Evolutionary conservation across 23 tunicate species (phyloP).

Genomic region (Trididemnum clinides): DNA sequence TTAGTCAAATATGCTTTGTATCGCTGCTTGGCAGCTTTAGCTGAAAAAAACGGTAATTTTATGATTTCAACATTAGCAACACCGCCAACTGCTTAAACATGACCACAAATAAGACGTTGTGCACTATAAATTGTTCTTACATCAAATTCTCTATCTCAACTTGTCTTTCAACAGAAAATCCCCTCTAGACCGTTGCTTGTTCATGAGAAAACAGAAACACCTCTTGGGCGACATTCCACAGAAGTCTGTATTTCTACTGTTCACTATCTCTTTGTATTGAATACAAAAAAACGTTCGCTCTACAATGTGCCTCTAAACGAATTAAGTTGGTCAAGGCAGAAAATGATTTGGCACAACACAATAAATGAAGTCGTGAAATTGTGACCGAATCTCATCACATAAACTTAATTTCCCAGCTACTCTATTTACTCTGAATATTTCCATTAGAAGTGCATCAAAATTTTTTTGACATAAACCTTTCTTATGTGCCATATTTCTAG

Average conservation of each 20-base stretch:
- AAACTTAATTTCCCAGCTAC: neutral
- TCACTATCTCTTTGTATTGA: neutral
- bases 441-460: neutral
- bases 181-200: slow-evolving; percentile 9
- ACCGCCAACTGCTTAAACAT: neutral
- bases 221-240: neutral
- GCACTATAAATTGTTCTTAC: neutral
- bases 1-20: slow-evolving; percentile 3
- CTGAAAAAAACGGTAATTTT: neutral
- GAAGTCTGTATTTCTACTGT: neutral
- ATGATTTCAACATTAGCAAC: neutral
- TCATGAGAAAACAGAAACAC: neutral
- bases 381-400: neutral
- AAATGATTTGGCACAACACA: neutral
- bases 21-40: neutral
- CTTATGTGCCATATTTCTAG: neutral
- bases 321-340: neutral
- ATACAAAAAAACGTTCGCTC: neutral
- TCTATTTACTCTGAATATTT: neutral
- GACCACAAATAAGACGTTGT: neutral
- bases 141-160: neutral
- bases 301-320: neutral
- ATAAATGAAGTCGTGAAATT: neutral
- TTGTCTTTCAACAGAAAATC: slow-evolving; percentile 7
- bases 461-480: neutral